A percentile compares a stretch with the other conserved stretches of the same genome.
Conservation (phyloP, 2,888 invertebrate species). For the Pristionchus maxplancki region DNA sequence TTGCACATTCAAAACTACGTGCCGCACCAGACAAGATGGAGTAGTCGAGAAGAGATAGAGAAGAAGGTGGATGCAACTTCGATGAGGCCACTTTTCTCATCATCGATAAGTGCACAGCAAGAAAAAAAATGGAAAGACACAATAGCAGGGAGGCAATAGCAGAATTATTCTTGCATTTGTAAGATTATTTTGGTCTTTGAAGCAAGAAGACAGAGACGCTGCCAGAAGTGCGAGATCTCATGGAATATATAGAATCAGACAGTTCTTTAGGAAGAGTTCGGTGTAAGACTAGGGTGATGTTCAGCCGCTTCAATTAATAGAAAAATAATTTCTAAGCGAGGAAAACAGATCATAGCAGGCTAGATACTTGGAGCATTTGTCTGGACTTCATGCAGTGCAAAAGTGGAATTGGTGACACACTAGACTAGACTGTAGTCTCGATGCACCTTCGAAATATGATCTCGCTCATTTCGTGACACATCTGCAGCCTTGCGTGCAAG, state of each 20-base stretch:
- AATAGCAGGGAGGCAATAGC: background rate
- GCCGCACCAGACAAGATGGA: background rate
- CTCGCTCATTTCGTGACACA: background rate
- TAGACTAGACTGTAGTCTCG: background rate
- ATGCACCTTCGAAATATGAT: background rate
- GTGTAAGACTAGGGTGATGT: too few species aligned
- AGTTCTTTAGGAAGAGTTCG: too few species aligned
- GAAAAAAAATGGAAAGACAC: background rate
- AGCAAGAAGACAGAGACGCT: too few species aligned
- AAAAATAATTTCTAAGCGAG: too few species aligned
- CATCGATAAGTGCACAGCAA: background rate
- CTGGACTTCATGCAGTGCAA: too few species aligned
- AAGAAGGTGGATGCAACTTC: background rate
- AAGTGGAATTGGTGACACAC: too few species aligned
- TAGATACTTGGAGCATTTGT: too few species aligned
- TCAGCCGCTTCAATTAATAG: too few species aligned
- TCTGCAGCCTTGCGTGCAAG: background rate
- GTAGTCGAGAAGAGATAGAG: background rate
- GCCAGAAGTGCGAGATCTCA: too few species aligned
- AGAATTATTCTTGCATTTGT: background rate
- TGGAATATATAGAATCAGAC: too few species aligned
- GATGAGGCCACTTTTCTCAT: constrained; percentile 1
- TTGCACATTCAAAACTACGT: too few species aligned
- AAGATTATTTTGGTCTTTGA: background rate
- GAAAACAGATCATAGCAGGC: too few species aligned